A percentile compares a stretch with the other conserved stretches of the same genome.
These are phyloP conservation scores for Erethizon dorsatum DNA, from an alignment of 2,797 vertebrate genomes.

Conservation along the genomic window DNA sequence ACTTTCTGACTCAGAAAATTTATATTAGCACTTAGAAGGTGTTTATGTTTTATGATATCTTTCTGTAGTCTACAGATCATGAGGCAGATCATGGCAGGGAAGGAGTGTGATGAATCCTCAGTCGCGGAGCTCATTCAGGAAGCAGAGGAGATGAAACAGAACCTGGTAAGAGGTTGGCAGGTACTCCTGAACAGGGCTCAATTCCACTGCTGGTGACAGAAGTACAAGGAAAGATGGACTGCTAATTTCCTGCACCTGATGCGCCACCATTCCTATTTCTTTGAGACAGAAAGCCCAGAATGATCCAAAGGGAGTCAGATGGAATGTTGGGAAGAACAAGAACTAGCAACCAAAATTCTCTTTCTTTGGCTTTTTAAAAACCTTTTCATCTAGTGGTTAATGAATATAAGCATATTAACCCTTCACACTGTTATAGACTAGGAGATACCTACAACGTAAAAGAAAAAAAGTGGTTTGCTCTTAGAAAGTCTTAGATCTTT, in stretches of 20 bases:
- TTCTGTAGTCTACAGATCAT: slow-evolving; percentile 83
- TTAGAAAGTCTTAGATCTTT: slow-evolving; percentile 9
- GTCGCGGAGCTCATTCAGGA: slow-evolving; percentile 77
- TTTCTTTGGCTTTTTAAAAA: slow-evolving; percentile 58
- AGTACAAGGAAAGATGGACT: not conserved
- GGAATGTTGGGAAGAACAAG: not conserved
- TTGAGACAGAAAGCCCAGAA: slow-evolving; percentile 46
- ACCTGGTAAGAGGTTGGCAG: slow-evolving; percentile 76
- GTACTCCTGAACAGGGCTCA: not conserved
- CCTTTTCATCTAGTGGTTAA: slow-evolving; percentile 22
- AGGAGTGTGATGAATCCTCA: slow-evolving; percentile 72
- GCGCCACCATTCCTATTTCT: not conserved
- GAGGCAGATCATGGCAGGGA: slow-evolving; percentile 81
- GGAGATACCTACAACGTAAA: slow-evolving; percentile 62
- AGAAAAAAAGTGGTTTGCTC: slow-evolving; percentile 38
- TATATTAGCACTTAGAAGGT: slow-evolving; percentile 45
- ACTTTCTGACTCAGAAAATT: slow-evolving; percentile 36
- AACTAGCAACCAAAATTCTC: slow-evolving; percentile 35
- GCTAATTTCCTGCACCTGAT: not conserved
- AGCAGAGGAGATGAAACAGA: slow-evolving; percentile 83
- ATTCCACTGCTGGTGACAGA: not conserved
- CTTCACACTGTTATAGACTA: slow-evolving; percentile 55
- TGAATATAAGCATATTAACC: slow-evolving; percentile 46
- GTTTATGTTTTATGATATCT: slow-evolving; percentile 22
- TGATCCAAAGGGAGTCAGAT: slow-evolving; percentile 34